Conservation (phyloP, 2,113 vertebrate species). For the Nothoprocta perdicaria region DNA sequence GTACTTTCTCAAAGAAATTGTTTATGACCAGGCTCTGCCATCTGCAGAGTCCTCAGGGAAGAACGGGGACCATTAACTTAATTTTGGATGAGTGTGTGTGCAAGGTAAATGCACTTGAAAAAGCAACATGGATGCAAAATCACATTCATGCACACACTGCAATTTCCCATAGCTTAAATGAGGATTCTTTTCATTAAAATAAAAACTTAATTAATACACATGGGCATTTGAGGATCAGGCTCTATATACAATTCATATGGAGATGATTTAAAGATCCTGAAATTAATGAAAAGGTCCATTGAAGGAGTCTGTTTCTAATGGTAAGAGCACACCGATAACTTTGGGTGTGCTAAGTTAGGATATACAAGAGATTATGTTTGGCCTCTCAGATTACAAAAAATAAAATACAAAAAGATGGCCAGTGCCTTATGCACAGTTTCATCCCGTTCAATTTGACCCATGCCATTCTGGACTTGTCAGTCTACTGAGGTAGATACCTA, state of each 20-base stretch:
- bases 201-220: conserved; percentile 62
- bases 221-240: conserved; percentile 40
- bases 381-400: not conserved
- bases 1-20: not conserved
- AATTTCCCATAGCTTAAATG: conserved; percentile 59
- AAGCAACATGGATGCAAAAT: not conserved
- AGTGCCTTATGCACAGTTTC: not conserved
- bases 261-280: conserved; percentile 50
- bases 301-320: not conserved
- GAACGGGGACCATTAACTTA: conserved; percentile 6
- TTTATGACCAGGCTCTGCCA: not conserved
- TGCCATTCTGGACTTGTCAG: not conserved
- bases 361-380: not conserved
- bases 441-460: not conserved
- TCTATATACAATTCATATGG: conserved; percentile 12
- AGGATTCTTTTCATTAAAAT: conserved; percentile 52
- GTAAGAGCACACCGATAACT: not conserved
- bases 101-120: conserved; percentile 10
- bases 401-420: not conserved
- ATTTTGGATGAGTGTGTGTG: conserved; percentile 33
- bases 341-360: not conserved
- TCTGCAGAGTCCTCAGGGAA: not conserved
- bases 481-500: not conserved
- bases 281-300: conserved; percentile 30
- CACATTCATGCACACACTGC: not conserved